A percentile compares a stretch with the other conserved stretches of the same genome.
phyloP scores from a whole-genome alignment of 2,888 invertebrate genomes.

The Lymantria dispar region DNA sequence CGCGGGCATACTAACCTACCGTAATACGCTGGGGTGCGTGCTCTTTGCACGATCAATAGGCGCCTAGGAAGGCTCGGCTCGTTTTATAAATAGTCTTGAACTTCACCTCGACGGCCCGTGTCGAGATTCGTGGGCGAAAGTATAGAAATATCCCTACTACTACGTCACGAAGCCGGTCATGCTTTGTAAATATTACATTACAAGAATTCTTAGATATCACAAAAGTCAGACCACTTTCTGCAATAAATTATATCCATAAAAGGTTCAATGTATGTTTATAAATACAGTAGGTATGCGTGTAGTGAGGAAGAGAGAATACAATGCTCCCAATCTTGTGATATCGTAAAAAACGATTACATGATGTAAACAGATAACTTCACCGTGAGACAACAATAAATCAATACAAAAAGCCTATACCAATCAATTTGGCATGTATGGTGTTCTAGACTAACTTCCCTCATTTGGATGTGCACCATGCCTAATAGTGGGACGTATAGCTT shows the following conservation, averaged over 20 bases:
- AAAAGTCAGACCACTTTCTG: constrained; percentile 38
- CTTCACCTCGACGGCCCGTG: constrained; percentile 67
- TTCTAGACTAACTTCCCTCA: too few species aligned
- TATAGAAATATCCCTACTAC: constrained; percentile 50
- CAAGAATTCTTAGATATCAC: constrained; percentile 18
- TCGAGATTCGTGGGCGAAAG: constrained; percentile 66
- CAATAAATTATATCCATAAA: constrained; percentile 49
- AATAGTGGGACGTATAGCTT: too few species aligned
- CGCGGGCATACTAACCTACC: constrained; percentile 80
- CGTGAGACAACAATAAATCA: too few species aligned
- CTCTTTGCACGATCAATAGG: constrained; percentile 73
- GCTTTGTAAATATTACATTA: constrained; percentile 20
- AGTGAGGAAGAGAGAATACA: too few species aligned
- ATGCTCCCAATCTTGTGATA: too few species aligned
- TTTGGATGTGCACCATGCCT: too few species aligned
- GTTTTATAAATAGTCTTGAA: constrained; percentile 81
- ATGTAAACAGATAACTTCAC: too few species aligned
- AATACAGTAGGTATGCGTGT: too few species aligned
- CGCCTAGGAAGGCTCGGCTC: constrained; percentile 68
- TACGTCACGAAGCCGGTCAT: constrained; percentile 43
- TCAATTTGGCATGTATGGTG: too few species aligned
- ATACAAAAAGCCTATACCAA: too few species aligned
- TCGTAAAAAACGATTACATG: too few species aligned
- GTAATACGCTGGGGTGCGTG: constrained; percentile 75
- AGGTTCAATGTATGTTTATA: constrained; percentile 6